Percentiles rank a stretch among this genome's conserved stretches.
phyloP scores from a whole-genome alignment of 2,113 vertebrate species.

The Poeciliopsis occidentalis region DNA sequence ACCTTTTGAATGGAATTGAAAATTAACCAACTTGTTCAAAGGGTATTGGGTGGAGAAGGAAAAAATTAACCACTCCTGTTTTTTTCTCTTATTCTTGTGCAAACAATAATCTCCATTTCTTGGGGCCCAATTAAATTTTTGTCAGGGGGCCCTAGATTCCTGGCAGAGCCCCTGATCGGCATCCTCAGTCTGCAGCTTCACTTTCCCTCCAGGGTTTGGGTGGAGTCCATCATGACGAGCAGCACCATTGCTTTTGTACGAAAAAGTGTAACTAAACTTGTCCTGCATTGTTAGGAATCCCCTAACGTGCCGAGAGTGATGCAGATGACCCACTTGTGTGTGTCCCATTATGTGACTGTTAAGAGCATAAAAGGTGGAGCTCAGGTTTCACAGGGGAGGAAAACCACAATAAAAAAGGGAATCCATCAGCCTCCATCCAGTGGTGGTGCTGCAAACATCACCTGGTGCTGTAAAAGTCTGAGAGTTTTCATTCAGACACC shows the following conservation, averaged over 20 bases:
- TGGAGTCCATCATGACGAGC: constrained; percentile 23
- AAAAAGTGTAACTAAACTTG: constrained; percentile 54
- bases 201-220: constrained; percentile 44
- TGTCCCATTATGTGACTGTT: not conserved
- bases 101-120: constrained; percentile 8
- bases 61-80: not conserved
- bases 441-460: constrained; percentile 10
- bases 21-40: constrained; percentile 58
- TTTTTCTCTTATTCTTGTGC: constrained; percentile 2
- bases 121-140: too few relatives aligned
- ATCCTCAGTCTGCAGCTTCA: constrained; percentile 4
- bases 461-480: not conserved
- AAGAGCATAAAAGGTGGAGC: constrained; percentile 10
- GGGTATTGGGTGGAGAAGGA: constrained; percentile 30
- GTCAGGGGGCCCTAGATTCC: too few relatives aligned
- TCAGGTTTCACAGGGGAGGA: constrained; percentile 46
- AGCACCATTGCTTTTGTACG: constrained; percentile 48
- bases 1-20: constrained; percentile 47
- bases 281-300: constrained; percentile 45
- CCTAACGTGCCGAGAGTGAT: constrained; percentile 5
- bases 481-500: not conserved
- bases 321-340: constrained; percentile 3
- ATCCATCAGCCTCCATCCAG: constrained; percentile 8
- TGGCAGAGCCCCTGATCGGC: too few relatives aligned
- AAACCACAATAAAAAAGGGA: constrained; percentile 13